Evolutionary conservation across 2,888 invertebrate species (phyloP).

Genomic region (Frankliniella intonsa): DNA sequence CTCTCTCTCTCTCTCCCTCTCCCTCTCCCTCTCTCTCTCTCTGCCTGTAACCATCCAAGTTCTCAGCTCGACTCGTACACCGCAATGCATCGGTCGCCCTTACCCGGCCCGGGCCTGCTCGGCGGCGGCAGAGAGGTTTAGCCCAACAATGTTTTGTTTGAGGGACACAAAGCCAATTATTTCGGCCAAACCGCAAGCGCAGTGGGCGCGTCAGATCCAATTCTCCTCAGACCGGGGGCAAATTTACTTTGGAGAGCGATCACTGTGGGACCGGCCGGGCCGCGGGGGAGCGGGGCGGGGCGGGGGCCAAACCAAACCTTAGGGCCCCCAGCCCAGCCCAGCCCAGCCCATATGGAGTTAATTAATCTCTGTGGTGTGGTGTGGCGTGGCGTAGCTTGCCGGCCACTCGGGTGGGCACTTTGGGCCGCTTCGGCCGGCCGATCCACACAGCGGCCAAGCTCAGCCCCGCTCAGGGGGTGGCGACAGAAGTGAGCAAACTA

Average conservation of each 20-base stretch:
- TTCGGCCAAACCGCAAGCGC: background rate
- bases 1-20: background rate
- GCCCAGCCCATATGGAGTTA: constrained; percentile 17
- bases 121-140: no score
- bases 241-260: constrained; percentile 6
- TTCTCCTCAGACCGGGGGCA: background rate
- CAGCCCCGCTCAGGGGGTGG: background rate
- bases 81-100: no score
- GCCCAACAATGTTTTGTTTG: background rate
- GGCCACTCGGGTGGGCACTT: no score
- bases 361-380: constrained; percentile 13
- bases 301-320: background rate
- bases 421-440: background rate
- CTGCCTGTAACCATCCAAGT: no score
- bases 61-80: no score
- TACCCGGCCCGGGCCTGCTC: no score
- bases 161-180: constrained; percentile 5
- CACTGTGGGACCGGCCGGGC: background rate
- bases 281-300: background rate
- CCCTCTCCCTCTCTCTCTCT: background rate
- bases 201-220: no score
- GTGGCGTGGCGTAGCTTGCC: no score
- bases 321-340: background rate
- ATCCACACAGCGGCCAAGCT: background rate
- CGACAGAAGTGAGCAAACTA: no score